Evolutionary conservation across 1,140 invertebrate species (phyloP).

Genomic region (Listronotus oregonensis): DNA sequence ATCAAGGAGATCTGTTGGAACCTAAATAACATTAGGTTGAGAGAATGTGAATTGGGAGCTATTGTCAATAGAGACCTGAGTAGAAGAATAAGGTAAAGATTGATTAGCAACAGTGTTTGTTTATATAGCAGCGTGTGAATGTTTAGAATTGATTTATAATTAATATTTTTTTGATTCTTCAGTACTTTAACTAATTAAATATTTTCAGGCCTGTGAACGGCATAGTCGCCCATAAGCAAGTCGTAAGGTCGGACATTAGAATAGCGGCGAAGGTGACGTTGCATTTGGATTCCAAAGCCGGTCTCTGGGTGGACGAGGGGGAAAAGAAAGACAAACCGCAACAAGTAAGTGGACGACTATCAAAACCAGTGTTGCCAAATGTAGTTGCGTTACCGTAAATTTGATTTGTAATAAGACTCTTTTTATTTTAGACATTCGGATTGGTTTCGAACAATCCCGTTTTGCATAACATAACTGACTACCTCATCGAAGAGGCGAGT

Average conservation of each 20-base stretch:
- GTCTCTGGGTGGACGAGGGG: constrained; percentile 74
- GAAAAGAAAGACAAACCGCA: constrained; percentile 56
- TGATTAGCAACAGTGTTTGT: too few relatives aligned
- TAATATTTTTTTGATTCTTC: too few relatives aligned
- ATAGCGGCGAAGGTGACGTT: constrained; percentile 94
- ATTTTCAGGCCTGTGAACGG: constrained; percentile 88
- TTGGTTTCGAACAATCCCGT: constrained; percentile 93
- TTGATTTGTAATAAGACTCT: too few relatives aligned
- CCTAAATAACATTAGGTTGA: constrained; percentile 91
- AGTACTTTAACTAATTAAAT: too few relatives aligned
- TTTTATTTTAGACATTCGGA: constrained; percentile 68
- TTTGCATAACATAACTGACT: constrained; percentile 96
- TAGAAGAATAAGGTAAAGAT: constrained; percentile 25
- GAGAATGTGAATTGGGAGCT: constrained; percentile 91
- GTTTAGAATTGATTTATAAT: too few relatives aligned
- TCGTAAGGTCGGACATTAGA: constrained; percentile 91
- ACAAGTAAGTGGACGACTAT: constrained; percentile 29
- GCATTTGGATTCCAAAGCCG: constrained; percentile 85
- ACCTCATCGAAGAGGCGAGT: constrained; percentile 96
- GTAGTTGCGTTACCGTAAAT: too few relatives aligned
- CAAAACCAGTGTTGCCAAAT: too few relatives aligned
- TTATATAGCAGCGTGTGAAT: too few relatives aligned
- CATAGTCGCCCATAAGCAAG: constrained; percentile 87
- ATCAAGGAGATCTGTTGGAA: constrained; percentile 99
- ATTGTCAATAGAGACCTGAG: constrained; percentile 87